Conservation (phyloP, 2,113 vertebrate species). For the Alouatta palliata region DNA sequence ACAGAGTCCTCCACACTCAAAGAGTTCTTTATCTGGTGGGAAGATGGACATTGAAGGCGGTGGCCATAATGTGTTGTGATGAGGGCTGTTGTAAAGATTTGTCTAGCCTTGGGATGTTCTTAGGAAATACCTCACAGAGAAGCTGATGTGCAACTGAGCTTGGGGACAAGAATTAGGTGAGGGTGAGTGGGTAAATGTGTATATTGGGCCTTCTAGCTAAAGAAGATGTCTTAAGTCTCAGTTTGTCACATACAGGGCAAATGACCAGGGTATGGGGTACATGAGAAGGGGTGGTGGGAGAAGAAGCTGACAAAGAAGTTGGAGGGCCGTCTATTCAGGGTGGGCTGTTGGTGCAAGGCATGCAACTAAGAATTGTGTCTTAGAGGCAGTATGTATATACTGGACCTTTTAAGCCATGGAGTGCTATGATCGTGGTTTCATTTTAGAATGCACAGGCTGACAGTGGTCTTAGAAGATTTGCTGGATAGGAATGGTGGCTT, state of each 20-base stretch:
- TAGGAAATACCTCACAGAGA: not conserved
- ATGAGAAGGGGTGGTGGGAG: not conserved
- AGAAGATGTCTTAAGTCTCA: not conserved
- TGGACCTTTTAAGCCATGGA: not conserved
- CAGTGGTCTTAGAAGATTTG: not conserved
- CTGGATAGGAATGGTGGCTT: not conserved
- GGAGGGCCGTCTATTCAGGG: fast-evolving
- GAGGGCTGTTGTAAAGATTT: not conserved
- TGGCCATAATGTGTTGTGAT: not conserved
- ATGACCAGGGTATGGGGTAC: not conserved
- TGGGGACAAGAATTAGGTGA: not conserved
- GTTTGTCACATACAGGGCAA: not conserved
- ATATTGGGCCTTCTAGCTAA: not conserved
- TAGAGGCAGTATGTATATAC: not conserved
- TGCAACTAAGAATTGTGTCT: not conserved
- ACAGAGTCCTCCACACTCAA: not conserved
- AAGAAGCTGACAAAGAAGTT: not conserved
- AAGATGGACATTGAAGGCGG: not conserved
- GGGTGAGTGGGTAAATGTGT: not conserved
- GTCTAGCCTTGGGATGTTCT: not conserved
- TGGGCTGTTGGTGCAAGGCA: not conserved
- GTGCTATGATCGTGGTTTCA: not conserved
- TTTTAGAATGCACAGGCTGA: not conserved
- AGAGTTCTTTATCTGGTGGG: not conserved
- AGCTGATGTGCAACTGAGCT: not conserved